Evolutionary conservation across 1,140 invertebrate species (phyloP).

Genomic region (Formica exsecta): DNA sequence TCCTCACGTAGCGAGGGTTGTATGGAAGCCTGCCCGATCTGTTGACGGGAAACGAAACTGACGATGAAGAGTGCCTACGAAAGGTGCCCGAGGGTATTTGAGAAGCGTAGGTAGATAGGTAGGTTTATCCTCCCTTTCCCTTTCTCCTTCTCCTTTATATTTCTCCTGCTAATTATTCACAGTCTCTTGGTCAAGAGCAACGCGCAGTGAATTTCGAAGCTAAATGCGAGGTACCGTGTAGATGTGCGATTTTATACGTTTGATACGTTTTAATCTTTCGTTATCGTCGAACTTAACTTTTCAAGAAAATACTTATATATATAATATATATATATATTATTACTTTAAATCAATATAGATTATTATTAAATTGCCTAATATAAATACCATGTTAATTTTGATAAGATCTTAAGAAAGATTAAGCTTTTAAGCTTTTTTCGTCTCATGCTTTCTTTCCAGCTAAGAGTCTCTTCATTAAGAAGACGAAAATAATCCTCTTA

Average conservation of each 20-base stretch:
- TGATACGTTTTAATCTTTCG: background rate
- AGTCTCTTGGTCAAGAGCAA: constrained; percentile 62
- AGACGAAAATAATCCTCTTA: constrained; percentile 17
- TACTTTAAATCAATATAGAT: background rate
- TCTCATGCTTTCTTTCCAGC: background rate
- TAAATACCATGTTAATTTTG: background rate
- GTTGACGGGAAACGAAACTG: constrained; percentile 17
- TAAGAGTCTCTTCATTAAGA: background rate
- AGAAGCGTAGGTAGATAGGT: background rate
- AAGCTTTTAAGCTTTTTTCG: background rate
- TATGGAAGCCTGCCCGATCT: constrained; percentile 11
- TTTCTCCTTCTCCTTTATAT: constrained; percentile 5
- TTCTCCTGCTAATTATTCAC: constrained; percentile 71
- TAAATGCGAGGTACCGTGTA: background rate
- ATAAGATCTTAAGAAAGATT: background rate
- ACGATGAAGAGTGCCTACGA: constrained; percentile 57
- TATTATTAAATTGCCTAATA: background rate
- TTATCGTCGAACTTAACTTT: background rate
- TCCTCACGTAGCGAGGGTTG: constrained; percentile 15
- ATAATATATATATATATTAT: background rate
- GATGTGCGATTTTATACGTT: background rate
- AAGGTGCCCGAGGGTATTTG: constrained; percentile 23
- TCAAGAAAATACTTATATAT: no score
- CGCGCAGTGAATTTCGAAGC: constrained; percentile 26
- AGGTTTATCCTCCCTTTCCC: background rate